Base-by-base conservation (phyloP, 2,888 invertebrate genomes). In the Aleiodes alternator region DNA sequence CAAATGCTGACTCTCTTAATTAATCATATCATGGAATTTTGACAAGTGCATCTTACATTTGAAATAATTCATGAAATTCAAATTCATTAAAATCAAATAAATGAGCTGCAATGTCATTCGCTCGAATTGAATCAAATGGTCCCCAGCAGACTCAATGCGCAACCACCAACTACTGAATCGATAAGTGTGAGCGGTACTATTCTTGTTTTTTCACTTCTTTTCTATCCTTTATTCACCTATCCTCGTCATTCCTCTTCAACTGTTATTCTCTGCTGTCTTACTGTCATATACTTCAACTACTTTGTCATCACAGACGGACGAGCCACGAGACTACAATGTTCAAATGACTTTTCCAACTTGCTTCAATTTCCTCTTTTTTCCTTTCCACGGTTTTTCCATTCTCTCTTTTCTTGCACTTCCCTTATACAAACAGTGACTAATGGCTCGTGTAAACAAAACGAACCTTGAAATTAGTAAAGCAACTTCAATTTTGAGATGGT, bases 401-500 rank as follows among this genome's bases (percentile, higher is more conserved):
- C 2, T 16, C 9, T 55, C 1, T 55, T 16, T 11, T 43, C 14
- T 29, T 43, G 34, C 64, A 53, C 34, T 1, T 56, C 5, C 23
- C 51, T 69, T 55, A 9, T 69, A 53, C 11, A 43, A 50, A 4
- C 16, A 7, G 56, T 29, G 16, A 61, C 8, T 43, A 66, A 66
- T 73, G 69, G 31, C 14, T 34, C 48, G 34, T 43, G 53, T 29
- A 29, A 73, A 29, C 16, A 66, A 72, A 50, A 50, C 34, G 34
- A 56, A 43, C 43, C 56, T 61, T 14, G 14, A 14, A 73, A 48
- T 50, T 34, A 57, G 53, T 71, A 78, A 76, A 79, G 69, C 34
- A 51, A 31, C 73, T 77, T 79, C 74, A 76, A 79, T 76, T 80
- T 78, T 66, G 69, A 43, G 56, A 53, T 76, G 50, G 71, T 66